A percentile compares a stretch with the other conserved stretches of the same genome.
Evolutionary conservation across 2,888 invertebrate species (phyloP).

Genomic region (Amblyjoppa fuscipennis): DNA sequence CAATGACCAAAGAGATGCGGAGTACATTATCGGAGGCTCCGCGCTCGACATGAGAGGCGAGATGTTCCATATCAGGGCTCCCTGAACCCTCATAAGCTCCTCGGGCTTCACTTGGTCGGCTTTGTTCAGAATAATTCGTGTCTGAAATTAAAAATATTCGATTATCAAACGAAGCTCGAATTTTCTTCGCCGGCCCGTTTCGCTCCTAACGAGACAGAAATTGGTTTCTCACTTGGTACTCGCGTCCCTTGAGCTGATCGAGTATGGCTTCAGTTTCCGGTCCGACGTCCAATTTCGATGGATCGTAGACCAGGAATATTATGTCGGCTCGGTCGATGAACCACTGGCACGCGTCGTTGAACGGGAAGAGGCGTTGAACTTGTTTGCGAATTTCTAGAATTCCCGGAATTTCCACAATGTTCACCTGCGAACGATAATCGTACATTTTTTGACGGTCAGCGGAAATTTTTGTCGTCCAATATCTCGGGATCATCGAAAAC

Average conservation of each 20-base stretch:
- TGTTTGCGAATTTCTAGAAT: slow-evolving; percentile 97
- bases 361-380: slow-evolving; percentile 96
- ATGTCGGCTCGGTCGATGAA: slow-evolving; percentile 98
- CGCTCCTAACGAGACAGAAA: not conserved
- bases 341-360: slow-evolving; percentile 98
- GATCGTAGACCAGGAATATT: slow-evolving; percentile 97
- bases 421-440: slow-evolving; percentile 88
- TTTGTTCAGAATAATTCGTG: slow-evolving; percentile 97
- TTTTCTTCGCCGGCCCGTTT: not conserved
- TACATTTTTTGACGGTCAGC: not conserved
- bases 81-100: slow-evolving; percentile 96
- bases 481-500: not conserved
- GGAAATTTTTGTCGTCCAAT: slow-evolving; percentile 14
- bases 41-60: slow-evolving; percentile 98
- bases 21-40: slow-evolving; percentile 97
- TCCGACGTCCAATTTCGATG: slow-evolving; percentile 97
- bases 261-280: slow-evolving; percentile 97
- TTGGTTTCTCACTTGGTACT: slow-evolving; percentile 90
- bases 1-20: slow-evolving; percentile 94
- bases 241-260: slow-evolving; percentile 97
- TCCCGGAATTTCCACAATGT: slow-evolving; percentile 98
- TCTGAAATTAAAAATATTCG: slow-evolving; percentile 85
- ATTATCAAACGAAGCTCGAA: not conserved
- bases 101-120: slow-evolving; percentile 97
- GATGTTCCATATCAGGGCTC: slow-evolving; percentile 98